Evolutionary conservation across 2,888 invertebrate species (phyloP).

Genomic region (Eulithis prunata): DNA sequence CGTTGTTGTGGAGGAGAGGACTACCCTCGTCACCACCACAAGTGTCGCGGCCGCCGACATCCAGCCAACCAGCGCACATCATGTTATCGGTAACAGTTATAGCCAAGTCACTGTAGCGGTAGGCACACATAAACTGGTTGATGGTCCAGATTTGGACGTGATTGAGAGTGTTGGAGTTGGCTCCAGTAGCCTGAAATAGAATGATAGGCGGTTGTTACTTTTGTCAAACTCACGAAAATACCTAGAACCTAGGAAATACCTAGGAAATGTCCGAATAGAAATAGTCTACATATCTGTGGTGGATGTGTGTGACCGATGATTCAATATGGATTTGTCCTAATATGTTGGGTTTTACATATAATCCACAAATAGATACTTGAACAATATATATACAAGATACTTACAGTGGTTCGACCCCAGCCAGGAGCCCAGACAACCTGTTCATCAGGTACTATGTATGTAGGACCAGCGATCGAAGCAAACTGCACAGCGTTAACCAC

Average conservation of each 20-base stretch:
- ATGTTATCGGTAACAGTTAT: neutral
- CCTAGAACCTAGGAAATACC: too few species aligned
- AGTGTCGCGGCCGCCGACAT: neutral
- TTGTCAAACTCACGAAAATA: too few species aligned
- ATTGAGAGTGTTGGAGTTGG: neutral
- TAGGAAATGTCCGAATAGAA: too few species aligned
- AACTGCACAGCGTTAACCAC: neutral
- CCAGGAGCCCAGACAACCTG: neutral
- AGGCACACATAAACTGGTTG: neutral
- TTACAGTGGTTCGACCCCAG: constrained; percentile 4
- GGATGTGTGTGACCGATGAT: too few species aligned
- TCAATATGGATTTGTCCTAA: too few species aligned
- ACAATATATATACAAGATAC: neutral
- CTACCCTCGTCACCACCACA: neutral
- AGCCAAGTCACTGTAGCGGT: neutral
- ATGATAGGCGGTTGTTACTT: too few species aligned
- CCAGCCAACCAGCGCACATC: constrained; percentile 1
- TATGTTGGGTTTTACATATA: too few species aligned
- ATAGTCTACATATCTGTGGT: too few species aligned
- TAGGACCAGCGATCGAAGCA: neutral
- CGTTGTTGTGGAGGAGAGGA: neutral
- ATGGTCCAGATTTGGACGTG: neutral
- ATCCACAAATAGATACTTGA: too few species aligned
- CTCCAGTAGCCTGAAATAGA: neutral
- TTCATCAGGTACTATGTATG: neutral